Evolutionary conservation across 2,888 invertebrate genomes (phyloP).

Genomic region (Agriopis aurantiaria): DNA sequence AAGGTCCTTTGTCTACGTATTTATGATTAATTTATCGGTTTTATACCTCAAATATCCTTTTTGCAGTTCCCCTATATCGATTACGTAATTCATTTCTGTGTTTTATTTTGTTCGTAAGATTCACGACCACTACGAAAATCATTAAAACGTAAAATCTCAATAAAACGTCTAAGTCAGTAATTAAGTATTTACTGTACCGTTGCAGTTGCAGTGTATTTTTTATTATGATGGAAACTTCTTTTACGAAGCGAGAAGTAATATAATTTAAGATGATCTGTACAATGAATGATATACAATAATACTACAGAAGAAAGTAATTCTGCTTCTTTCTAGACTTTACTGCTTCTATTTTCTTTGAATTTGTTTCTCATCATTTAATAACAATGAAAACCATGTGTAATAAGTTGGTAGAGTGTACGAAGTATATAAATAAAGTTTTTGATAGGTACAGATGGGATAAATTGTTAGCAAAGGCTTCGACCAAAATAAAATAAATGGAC

Average conservation of each 20-base stretch:
- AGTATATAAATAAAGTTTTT: background rate
- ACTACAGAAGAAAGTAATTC: constrained; percentile 10
- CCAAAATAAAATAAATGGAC: too few relatives aligned
- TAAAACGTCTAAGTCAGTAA: constrained; percentile 11
- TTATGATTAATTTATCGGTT: too few relatives aligned
- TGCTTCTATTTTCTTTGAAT: background rate
- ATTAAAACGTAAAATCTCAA: constrained; percentile 24
- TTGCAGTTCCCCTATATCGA: background rate
- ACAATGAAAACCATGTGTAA: background rate
- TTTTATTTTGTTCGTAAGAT: constrained; percentile 18
- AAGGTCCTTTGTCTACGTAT: too few relatives aligned
- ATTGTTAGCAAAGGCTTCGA: background rate
- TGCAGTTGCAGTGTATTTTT: background rate
- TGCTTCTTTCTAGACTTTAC: background rate
- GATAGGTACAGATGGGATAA: background rate
- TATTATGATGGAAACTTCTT: constrained; percentile 1
- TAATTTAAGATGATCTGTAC: background rate
- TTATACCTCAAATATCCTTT: background rate
- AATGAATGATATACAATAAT: background rate
- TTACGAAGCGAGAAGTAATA: background rate
- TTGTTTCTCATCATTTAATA: too few relatives aligned
- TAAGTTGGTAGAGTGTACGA: background rate
- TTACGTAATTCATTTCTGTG: background rate
- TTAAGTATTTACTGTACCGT: background rate
- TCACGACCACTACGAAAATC: constrained; percentile 27